Conservation (phyloP, 1,140 invertebrate genomes). For the Polypedilum vanderplanki region DNA sequence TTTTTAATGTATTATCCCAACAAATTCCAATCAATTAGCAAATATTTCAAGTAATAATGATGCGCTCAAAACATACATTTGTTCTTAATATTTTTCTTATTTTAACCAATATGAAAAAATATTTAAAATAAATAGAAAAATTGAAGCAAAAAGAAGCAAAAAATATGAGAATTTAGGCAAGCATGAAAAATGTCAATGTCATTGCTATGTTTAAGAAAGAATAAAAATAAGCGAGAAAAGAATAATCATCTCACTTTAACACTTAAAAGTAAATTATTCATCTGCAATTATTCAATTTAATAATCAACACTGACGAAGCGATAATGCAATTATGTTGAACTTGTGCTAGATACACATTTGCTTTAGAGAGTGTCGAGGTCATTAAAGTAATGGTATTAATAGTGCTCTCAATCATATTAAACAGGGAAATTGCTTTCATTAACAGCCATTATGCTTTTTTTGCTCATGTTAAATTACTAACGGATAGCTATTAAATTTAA, state of each 20-base stretch:
- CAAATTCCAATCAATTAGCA: too few relatives aligned
- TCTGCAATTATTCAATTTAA: slow-evolving; percentile 4
- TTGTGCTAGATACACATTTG: slow-evolving; percentile 17
- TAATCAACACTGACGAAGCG: neutral
- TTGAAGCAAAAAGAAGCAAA: too few relatives aligned
- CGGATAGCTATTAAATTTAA: neutral
- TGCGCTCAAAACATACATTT: too few relatives aligned
- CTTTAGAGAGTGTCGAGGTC: neutral
- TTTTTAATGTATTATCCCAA: too few relatives aligned
- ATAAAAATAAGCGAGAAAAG: too few relatives aligned
- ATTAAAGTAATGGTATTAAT: neutral
- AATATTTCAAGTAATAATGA: too few relatives aligned
- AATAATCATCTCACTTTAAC: too few relatives aligned
- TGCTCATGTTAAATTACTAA: neutral
- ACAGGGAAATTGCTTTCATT: slow-evolving; percentile 11
- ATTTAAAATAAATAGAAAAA: too few relatives aligned
- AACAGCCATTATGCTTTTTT: neutral
- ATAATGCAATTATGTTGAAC: neutral
- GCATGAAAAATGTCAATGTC: slow-evolving; percentile 4
- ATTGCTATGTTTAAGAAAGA: neutral
- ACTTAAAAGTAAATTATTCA: neutral
- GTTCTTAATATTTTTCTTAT: too few relatives aligned
- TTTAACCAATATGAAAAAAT: too few relatives aligned
- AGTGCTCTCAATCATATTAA: neutral
- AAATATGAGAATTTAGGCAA: neutral